These are phyloP conservation scores for Strongylocentrotus purpuratus DNA, from an alignment of 35 echinoderm and acorn worm genomes.

Conservation along the genomic window DNA sequence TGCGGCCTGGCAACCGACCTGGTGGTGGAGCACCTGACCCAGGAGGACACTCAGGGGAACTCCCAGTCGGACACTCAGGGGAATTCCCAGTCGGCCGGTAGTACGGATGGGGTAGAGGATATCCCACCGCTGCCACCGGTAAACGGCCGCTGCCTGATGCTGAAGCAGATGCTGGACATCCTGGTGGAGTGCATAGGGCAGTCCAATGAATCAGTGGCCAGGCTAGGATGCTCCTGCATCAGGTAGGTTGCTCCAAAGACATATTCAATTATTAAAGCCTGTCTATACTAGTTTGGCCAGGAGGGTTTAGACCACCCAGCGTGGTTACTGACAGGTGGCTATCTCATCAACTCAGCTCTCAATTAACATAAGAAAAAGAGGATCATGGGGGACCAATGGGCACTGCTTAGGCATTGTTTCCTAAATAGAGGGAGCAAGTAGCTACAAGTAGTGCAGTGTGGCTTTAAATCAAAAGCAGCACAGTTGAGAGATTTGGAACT, in stretches of 20 bases:
- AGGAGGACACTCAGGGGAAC: background rate
- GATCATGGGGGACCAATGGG: too few species aligned
- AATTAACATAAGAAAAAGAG: too few species aligned
- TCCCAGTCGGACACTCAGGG: background rate
- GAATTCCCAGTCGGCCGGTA: too few species aligned
- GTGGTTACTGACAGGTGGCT: too few species aligned
- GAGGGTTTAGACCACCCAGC: too few species aligned
- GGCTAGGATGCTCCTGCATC: conserved; percentile 98
- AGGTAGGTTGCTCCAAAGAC: conserved; percentile 26
- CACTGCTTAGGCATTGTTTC: too few species aligned
- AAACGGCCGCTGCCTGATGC: conserved; percentile 75
- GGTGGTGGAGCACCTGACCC: conserved; percentile 82
- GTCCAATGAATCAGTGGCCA: conserved; percentile 90
- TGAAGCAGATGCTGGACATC: conserved; percentile 89
- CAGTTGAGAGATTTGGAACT: background rate
- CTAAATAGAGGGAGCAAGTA: too few species aligned
- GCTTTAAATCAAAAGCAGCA: background rate
- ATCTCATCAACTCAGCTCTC: too few species aligned
- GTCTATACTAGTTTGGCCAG: too few species aligned
- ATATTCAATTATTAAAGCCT: background rate
- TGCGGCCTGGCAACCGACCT: conserved; percentile 93
- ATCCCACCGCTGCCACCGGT: conserved; percentile 23
- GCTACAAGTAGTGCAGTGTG: too few species aligned
- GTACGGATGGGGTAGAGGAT: background rate
- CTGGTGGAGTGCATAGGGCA: conserved; percentile 96